A percentile compares a stretch with the other conserved stretches of the same genome.
Conservation (phyloP, 1,140 invertebrate species). For the Ladona fulva region DNA sequence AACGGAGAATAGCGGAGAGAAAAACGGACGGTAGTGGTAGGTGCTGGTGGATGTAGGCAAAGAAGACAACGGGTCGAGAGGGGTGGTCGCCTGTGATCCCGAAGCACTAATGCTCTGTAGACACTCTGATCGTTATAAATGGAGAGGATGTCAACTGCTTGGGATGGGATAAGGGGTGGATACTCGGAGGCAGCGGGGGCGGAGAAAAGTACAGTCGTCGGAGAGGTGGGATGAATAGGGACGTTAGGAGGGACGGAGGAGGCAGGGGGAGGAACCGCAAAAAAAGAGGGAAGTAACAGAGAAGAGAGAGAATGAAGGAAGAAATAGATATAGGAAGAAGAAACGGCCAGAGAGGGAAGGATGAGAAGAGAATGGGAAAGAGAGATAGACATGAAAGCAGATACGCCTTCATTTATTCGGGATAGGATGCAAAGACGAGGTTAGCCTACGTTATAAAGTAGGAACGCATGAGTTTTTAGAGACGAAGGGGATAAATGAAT, state of each 20-base stretch:
- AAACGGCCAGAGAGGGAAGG: background rate
- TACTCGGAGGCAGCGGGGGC: background rate
- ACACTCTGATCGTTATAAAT: constrained; percentile 3
- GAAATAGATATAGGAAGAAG: too few relatives aligned
- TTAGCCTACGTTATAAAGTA: background rate
- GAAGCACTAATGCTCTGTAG: background rate
- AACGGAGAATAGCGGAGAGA: too few relatives aligned
- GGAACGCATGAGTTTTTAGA: background rate
- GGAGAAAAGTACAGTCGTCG: background rate
- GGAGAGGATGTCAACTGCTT: background rate
- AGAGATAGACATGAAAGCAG: background rate
- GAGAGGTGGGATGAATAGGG: background rate
- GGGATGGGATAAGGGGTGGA: background rate
- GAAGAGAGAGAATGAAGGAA: too few relatives aligned
- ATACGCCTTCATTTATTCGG: background rate
- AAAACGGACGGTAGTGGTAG: too few relatives aligned
- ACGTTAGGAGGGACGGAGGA: too few relatives aligned
- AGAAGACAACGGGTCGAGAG: background rate
- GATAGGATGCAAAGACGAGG: background rate
- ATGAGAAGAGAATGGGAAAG: background rate
- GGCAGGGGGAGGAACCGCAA: too few relatives aligned
- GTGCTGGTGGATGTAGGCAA: background rate
- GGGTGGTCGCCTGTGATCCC: background rate
- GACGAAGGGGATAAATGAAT: background rate
- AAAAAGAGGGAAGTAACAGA: too few relatives aligned